phyloP scores from a whole-genome alignment of 2,113 vertebrate genomes.

The Gallinago media region DNA sequence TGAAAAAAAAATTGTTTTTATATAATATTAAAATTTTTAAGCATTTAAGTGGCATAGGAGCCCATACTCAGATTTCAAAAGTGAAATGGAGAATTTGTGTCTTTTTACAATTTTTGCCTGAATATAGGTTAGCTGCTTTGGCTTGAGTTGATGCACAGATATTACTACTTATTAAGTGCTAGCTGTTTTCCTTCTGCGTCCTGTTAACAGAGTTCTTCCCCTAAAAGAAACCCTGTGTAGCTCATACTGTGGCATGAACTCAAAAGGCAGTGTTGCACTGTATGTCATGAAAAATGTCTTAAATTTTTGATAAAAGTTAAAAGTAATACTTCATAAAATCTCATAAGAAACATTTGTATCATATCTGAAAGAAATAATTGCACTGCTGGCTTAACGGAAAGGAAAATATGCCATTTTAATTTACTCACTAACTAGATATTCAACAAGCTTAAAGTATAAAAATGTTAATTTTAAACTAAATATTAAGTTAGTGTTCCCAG shows the following conservation, averaged over 20 bases:
- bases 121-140: neutral
- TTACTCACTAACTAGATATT: neutral
- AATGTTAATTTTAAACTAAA: conserved; percentile 16
- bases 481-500: neutral
- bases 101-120: neutral
- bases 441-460: neutral
- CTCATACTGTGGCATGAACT: neutral
- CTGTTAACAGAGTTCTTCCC: neutral
- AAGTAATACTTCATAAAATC: neutral
- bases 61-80: neutral
- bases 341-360: neutral
- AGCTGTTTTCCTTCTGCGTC: neutral
- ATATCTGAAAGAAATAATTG: neutral
- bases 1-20: neutral
- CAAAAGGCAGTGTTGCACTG: neutral
- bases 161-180: neutral
- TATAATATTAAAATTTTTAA: neutral
- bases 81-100: neutral
- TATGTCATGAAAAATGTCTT: neutral
- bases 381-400: neutral
- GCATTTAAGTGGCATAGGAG: neutral
- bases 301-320: neutral
- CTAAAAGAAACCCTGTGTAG: neutral
- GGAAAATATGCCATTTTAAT: neutral
- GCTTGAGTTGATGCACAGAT: neutral